Base-by-base conservation (phyloP, 2,113 vertebrate genomes). In the Prunella himalayana region DNA sequence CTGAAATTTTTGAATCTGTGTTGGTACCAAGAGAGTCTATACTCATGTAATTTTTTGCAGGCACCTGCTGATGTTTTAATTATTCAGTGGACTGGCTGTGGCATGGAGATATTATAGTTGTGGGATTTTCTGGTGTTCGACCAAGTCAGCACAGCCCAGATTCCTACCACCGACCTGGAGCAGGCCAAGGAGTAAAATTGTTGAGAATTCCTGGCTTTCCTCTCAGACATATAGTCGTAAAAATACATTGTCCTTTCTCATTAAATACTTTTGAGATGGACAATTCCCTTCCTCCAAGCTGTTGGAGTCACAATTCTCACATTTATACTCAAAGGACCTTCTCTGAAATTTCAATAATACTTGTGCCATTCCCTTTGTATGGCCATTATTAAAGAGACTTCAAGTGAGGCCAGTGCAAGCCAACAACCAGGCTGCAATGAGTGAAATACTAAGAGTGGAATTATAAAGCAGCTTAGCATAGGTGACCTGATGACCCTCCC, bases 1-100 rank as follows among this genome's bases (percentile, higher is more conserved):
- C 68, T 84, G 60, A 66, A 94, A 90, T 47, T 88, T 88, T 86
- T n/a, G 78, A 64, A 81, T 50, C 33, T n/a, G 4, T 42, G 13
- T 77, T 54, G 72, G 42, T 63, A 86, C 28, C 35, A 66, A 65
- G 88, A 90, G 21, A 50, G 24, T 42, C 50, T 60, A 35, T 42
- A 27, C 44, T 77, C 80, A 18, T 65, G 72, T 45, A 61, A 57
- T 64, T 76, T 51, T 93, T 92, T 93, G 25, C 70, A 60, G 57
- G 45, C 20, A 86, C 57, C 68, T 86, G 68, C 51, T 83, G 60
- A 63, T 92, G 60, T 78, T 92, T 92, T 59, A 88, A 72, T 94
- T 89, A 71, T 81, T 86, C 35, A 80, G 1, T 39, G 82, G 44
- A 39, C 47, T 78, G 60, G 20, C 31, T 86, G 13, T 50, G 25